phyloP scores from a whole-genome alignment of 2,797 vertebrate species.

The Labroides dimidiatus region DNA sequence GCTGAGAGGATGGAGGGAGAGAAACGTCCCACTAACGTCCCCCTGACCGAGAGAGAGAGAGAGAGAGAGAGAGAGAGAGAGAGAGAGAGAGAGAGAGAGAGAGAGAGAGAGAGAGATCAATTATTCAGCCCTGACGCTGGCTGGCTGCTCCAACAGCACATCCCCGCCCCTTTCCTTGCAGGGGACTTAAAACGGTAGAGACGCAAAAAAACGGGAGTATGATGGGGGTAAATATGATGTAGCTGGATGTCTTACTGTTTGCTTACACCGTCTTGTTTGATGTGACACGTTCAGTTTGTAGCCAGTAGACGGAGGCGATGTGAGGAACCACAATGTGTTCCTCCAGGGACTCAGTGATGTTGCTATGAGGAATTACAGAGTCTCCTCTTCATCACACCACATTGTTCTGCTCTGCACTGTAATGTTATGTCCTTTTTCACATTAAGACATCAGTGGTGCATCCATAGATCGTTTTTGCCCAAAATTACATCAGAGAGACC shows the following conservation, averaged over 20 bases:
- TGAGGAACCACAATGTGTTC: constrained; percentile 11
- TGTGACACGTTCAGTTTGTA: constrained; percentile 13
- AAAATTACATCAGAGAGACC: not conserved
- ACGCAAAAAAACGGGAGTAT: not conserved
- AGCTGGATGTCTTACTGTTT: not conserved
- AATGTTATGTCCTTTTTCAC: not conserved
- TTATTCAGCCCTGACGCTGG: constrained; percentile 66
- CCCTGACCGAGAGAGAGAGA: constrained; percentile 68
- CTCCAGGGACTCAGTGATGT: not conserved
- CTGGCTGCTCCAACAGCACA: constrained; percentile 54
- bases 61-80: constrained; percentile 66
- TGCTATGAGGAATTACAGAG: not conserved
- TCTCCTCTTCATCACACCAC: not conserved
- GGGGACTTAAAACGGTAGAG: constrained; percentile 28
- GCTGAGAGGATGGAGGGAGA: constrained; percentile 69
- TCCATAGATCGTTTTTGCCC: not conserved
- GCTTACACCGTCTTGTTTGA: not conserved
- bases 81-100: constrained; percentile 63
- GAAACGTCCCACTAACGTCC: constrained; percentile 80
- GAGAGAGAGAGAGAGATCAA: constrained; percentile 68
- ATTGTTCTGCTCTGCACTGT: not conserved
- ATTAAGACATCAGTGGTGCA: not conserved
- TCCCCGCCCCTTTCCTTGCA: constrained; percentile 25
- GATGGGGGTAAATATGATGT: not conserved
- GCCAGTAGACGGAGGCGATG: constrained; percentile 2